Conservation (phyloP, 2,888 invertebrate species). For the Steinernema scapterisci region DNA sequence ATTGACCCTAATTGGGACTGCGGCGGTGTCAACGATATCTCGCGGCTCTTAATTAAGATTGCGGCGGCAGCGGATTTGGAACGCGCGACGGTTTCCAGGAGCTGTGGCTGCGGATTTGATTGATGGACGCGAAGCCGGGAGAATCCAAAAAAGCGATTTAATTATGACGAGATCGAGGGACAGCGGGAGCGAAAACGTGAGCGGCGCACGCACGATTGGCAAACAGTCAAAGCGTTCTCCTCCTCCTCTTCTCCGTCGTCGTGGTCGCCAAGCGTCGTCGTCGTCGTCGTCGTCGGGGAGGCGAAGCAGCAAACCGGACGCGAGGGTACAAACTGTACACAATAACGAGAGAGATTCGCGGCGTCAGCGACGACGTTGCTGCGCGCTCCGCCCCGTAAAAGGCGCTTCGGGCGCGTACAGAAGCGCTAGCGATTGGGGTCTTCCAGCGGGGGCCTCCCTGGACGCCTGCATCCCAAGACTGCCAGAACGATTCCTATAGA, state of each 20-base stretch:
- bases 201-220: neutral
- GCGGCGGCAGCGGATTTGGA: conserved; percentile 9
- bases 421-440: neutral
- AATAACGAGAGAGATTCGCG: neutral
- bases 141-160: conserved; percentile 14
- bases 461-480: too few relatives aligned
- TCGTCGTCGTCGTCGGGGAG: neutral
- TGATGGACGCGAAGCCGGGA: neutral
- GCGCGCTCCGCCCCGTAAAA: conserved; percentile 28
- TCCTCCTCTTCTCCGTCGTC: too few relatives aligned
- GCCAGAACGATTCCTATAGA: too few relatives aligned
- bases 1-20: conserved; percentile 14
- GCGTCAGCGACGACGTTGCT: neutral
- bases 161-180: conserved; percentile 20
- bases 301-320: conserved; percentile 9
- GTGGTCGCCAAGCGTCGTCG: too few relatives aligned
- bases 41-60: neutral
- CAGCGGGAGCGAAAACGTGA: neutral
- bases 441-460: too few relatives aligned
- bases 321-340: conserved; percentile 27
- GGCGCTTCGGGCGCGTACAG: conserved; percentile 9
- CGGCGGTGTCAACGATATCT: conserved; percentile 14
- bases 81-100: too few relatives aligned
- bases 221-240: too few relatives aligned
- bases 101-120: neutral